Conservation (phyloP, 2,113 vertebrate genomes). For the Jaculus jaculus region DNA sequence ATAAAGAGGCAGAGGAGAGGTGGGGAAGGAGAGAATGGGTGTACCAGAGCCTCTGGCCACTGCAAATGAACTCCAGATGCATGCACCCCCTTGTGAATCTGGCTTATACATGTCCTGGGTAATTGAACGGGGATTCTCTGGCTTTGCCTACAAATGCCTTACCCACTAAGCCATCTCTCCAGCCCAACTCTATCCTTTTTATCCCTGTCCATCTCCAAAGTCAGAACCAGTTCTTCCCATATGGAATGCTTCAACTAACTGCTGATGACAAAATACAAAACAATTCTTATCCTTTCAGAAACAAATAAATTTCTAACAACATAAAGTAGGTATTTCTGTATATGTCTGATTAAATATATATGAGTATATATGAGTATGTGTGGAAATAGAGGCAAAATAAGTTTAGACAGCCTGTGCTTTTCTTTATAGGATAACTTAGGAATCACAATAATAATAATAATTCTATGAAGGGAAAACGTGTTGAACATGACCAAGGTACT, state of each 20-base stretch:
- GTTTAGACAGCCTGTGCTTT: background rate
- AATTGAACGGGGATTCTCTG: too few species aligned
- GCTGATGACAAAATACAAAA: background rate
- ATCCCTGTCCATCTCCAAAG: background rate
- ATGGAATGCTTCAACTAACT: background rate
- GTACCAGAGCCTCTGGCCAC: too few species aligned
- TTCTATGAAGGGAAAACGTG: background rate
- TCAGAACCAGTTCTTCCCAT: background rate
- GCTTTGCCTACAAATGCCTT: too few species aligned
- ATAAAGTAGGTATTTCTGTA: background rate
- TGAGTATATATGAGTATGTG: background rate
- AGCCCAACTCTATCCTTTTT: background rate
- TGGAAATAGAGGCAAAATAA: slow-evolving; percentile 2
- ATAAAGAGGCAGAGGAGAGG: too few species aligned
- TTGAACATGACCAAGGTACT: background rate
- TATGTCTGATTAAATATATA: background rate
- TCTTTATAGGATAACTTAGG: background rate
- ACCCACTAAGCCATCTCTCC: too few species aligned
- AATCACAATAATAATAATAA: background rate
- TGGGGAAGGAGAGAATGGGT: too few species aligned
- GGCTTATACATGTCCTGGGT: too few species aligned
- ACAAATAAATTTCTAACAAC: background rate
- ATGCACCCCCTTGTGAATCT: too few species aligned
- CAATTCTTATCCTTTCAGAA: background rate
- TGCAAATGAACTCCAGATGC: too few species aligned